Evolutionary conservation across 1,140 invertebrate genomes (phyloP), one percentile per base, ranked within the genome.

Genomic region (Venustaconcha ellipsiformis): DNA sequence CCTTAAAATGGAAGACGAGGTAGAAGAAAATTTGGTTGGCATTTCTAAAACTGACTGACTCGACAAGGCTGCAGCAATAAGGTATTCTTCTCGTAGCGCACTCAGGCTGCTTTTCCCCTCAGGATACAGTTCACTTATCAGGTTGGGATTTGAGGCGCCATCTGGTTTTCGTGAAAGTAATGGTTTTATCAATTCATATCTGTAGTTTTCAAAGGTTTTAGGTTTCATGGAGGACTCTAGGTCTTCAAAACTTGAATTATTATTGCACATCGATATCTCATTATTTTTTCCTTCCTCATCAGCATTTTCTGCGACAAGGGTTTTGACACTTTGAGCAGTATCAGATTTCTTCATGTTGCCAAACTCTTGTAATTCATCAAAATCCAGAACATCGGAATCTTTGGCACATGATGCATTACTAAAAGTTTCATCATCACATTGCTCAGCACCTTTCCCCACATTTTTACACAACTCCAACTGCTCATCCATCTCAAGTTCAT

Each of bases 71-170:
- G 80, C 78, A 17, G 79, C 77, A 65, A 83, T 79, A 62, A 83
- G 70, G 62, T 70, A 83, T 75, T 83, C 81, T 57, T 78, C 78
- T 55, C 77, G 67, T 59, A 80, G 67, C 15, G 75, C 66, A 77
- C 68, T 74, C 57, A 77, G 8, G 37, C 71, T 64, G 57, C 71
- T 71, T 64, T 72, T 78, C 56, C 70, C 74, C 75, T 80, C 76
- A 20, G 72, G 62, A 70, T 77, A 82, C 58, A 79, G 78, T 75
- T 85, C 81, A 72, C 79, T 82, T 18, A 81, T 72, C 81, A 97
- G 91, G 79, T 96, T 96, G 15, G 96, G 95, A 92, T 97, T 96
- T 8, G 96, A 97, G 48, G 96, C 95, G 59, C 95, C 95, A 85
- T 97, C 96, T 2, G 95, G 95, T 96, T 95, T 82, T 94, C 82